Base-by-base conservation (phyloP, 2,797 vertebrate species). In the Agapornis canus region DNA sequence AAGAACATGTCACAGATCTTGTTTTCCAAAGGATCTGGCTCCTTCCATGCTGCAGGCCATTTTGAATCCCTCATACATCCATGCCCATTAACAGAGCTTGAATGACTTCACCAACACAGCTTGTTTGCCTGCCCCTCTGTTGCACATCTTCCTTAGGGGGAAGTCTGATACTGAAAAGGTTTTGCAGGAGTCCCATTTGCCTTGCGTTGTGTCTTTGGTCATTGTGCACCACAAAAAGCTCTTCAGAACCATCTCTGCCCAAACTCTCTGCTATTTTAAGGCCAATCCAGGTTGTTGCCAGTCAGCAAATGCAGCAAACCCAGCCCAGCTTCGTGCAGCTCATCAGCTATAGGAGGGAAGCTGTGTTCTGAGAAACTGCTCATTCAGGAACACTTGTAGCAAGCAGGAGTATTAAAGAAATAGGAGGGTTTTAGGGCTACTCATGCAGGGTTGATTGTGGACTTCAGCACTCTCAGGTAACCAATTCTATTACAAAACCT, bases 81-180 rank as follows among this genome's bases (percentile, higher is more conserved):
- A 61, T 88, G 59, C 91, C 66, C 92, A 80, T 96, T 92, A 94
- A 81, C 80, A 94, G 59, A 61, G n/a, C 70, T 85, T 91, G 81
- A 95, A 94, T 93, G 85, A 61, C 79, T 73, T 91, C 96, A 94
- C 96, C 84, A 96, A 0, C 73, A 65, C 82, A 49, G 42, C 90
- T 91, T 92, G 83, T 96, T 71, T 97, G 95, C 97, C 97, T 90
- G 84, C 57, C 69, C 85, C 76, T 87, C 89, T 82, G 71, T 82
- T 92, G 79, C 81, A 96, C 82, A 35, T 76, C 35, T 32, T 40
- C 85, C 69, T 79, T 56, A 51, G 72, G 82, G 82, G 71, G 60
- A 86, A 76, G 37, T 54, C 71, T 75, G 66, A 85, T 84, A 85
- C 4, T 1, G 60, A 22, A 25, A 79, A 39, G 23, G 77, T 68